Base-by-base conservation (phyloP, 2,113 vertebrate species). In the Hippocampus mohnikei region DNA sequence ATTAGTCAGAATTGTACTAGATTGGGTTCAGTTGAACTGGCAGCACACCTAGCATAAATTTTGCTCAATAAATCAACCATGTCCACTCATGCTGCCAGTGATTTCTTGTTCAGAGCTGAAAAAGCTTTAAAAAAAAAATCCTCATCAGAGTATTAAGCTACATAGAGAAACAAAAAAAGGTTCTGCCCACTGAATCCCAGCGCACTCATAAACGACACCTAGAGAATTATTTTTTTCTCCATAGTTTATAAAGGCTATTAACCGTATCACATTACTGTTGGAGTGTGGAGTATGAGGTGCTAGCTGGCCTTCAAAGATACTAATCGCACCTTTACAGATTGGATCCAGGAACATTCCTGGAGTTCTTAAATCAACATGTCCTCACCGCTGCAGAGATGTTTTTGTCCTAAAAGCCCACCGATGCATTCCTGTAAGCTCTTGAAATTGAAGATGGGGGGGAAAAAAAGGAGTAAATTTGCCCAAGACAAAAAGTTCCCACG, bases 361-460 rank as follows among this genome's bases (percentile, higher is more conserved):
- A n/a, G 41, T 65, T 46, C 41, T 23, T 65, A 65, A 27, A 65
- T 48, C 63, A 65, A 65, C 42, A 65, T 27, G 42, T 65, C 63
- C 23, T 65, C 61, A 23, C 11, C 37, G 1, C 33, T 4, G 18
- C 37, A 7, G 25, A 37, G 66, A 53, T n/a, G 65, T 52, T 67
- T 33, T 66, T 66, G 64, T 25, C 44, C 48, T 68, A 42, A 68
- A 68, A 16, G 66, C 10, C 53, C 3, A 6, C 27, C 52, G 61
- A 66, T 66, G 23, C 16, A 46, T 67, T 79, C 61, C 59, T 66
- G 7, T 75, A 72, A 80, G 78, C 75, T 81, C 72, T 72, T 79
- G 71, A 41, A 50, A 73, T 71, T 40, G 15, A 73, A 50, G 66
- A 66, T 58, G 73, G 20, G 27, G 56, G 1, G 33, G 33, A 5